Conservation (phyloP, 1,140 invertebrate genomes). For the Wasmannia auropunctata region DNA sequence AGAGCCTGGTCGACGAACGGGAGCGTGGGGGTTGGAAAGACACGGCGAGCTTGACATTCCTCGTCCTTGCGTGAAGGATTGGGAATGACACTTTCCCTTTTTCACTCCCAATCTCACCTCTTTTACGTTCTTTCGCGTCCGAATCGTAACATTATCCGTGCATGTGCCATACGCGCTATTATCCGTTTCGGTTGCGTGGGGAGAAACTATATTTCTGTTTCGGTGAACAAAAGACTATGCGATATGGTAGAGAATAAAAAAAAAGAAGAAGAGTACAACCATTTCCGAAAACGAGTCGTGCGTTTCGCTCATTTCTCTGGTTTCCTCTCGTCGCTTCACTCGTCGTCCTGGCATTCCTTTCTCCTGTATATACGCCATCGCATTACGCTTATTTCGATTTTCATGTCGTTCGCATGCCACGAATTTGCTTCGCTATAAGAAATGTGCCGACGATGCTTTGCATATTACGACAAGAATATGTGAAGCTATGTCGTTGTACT, state of each 20-base stretch:
- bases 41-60: conserved; percentile 28
- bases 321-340: conserved; percentile 6
- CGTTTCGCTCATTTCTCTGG: conserved; percentile 23
- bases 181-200: neutral
- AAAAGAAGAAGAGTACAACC: conserved; percentile 5
- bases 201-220: neutral
- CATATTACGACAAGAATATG: neutral
- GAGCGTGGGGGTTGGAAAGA: neutral
- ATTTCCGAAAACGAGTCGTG: conserved; percentile 69
- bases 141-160: neutral
- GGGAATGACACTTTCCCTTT: conserved; percentile 10
- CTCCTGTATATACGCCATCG: neutral
- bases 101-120: neutral
- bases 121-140: neutral
- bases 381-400: conserved; percentile 29
- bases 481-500: neutral
- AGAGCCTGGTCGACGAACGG: neutral
- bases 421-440: conserved; percentile 24
- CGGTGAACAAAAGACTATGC: neutral
- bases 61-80: conserved; percentile 8
- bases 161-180: neutral
- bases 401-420: neutral
- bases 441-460: neutral
- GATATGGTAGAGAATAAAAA: conserved; percentile 66
- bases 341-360: neutral